These are phyloP conservation scores for Sturnus vulgaris DNA, from an alignment of 2,113 vertebrate genomes.

Conservation along the genomic window DNA sequence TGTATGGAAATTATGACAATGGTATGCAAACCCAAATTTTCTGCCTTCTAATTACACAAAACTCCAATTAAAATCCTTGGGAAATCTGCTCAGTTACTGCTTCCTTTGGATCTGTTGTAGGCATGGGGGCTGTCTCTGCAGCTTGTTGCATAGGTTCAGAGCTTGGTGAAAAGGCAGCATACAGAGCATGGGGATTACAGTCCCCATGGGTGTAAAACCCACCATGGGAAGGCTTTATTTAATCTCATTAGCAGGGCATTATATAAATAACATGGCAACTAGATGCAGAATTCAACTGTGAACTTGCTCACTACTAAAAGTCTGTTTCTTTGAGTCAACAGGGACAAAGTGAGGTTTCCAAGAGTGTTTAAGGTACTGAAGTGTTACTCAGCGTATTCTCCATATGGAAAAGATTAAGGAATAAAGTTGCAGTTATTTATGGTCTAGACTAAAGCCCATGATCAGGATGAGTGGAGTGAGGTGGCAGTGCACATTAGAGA, in stretches of 20 bases:
- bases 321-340: not conserved
- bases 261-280: not conserved
- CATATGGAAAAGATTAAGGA: not conserved
- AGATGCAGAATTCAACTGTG: not conserved
- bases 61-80: not conserved
- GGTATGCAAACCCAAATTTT: not conserved
- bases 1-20: not conserved
- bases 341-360: not conserved
- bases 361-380: not conserved
- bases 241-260: not conserved
- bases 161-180: not conserved
- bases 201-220: not conserved
- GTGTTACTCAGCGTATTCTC: not conserved
- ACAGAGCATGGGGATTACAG: not conserved
- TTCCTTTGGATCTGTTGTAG: not conserved
- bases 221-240: not conserved
- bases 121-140: not conserved
- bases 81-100: not conserved
- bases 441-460: not conserved
- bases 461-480: not conserved
- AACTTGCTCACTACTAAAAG: not conserved
- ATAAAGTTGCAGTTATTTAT: not conserved
- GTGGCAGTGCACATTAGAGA: not conserved
- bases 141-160: not conserved
- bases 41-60: not conserved